Evolutionary conservation across 2,113 vertebrate genomes (phyloP).

Genomic region (Calyptomena viridis): DNA sequence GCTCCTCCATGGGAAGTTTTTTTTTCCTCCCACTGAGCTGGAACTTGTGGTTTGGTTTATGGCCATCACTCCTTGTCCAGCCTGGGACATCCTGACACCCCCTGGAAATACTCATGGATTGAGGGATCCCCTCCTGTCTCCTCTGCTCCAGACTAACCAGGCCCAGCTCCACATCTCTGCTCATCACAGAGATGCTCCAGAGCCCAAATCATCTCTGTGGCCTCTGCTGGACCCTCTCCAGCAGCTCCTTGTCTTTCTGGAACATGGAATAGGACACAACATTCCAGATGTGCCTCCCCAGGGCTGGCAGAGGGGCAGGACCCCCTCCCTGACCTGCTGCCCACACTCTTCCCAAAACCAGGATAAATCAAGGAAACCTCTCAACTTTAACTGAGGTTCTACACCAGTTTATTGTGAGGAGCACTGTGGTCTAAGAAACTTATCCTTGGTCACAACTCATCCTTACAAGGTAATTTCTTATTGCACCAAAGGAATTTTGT

Average conservation of each 20-base stretch:
- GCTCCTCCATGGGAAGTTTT: background rate
- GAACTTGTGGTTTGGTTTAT: background rate
- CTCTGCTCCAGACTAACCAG: background rate
- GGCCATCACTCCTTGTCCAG: background rate
- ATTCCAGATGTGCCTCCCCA: background rate
- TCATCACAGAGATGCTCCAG: background rate
- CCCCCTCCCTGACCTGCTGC: background rate
- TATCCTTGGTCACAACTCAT: background rate
- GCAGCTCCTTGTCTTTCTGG: background rate
- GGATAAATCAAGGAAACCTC: background rate
- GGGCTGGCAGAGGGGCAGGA: background rate
- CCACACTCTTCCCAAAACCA: background rate
- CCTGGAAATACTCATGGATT: background rate
- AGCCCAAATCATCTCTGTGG: background rate
- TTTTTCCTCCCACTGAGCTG: background rate
- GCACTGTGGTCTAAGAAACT: background rate
- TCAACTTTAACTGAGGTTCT: background rate
- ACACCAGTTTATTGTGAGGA: background rate
- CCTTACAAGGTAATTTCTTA: background rate
- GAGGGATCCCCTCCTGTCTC: background rate
- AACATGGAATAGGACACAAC: background rate
- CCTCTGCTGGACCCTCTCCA: background rate
- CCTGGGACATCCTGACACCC: background rate
- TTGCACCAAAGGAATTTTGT: background rate
- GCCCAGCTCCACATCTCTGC: background rate